These are phyloP conservation scores for Nudaria mundana DNA, from an alignment of 2,888 invertebrate genomes.

Conservation along the genomic window DNA sequence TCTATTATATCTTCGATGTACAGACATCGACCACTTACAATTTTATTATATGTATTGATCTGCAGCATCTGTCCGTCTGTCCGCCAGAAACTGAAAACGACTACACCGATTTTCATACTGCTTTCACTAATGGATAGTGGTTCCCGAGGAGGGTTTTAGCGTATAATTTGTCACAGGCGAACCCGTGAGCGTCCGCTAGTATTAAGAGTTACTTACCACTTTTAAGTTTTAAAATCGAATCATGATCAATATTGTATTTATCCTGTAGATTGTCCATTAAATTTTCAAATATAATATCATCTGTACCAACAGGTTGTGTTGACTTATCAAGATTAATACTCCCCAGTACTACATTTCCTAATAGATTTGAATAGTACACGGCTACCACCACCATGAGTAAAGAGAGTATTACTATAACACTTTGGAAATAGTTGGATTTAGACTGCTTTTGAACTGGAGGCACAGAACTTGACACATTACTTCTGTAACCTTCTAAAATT, in stretches of 20 bases:
- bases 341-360: conserved; percentile 3
- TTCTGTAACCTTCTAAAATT: conserved; percentile 4
- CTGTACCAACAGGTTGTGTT: conserved; percentile 35
- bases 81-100: too few species aligned
- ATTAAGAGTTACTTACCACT: conserved; percentile 45
- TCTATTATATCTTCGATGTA: too few species aligned
- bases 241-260: conserved; percentile 55
- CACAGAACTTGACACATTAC: conserved; percentile 6
- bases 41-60: too few species aligned
- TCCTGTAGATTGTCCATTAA: conserved; percentile 52
- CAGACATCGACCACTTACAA: too few species aligned
- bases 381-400: conserved; percentile 16
- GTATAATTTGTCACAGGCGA: too few species aligned
- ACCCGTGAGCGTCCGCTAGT: too few species aligned
- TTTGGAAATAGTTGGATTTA: conserved; percentile 10
- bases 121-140: too few species aligned
- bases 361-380: conserved; percentile 1
- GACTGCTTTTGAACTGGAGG: conserved; percentile 1
- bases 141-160: too few species aligned
- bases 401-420: conserved; percentile 13
- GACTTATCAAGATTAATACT: conserved; percentile 15
- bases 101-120: too few species aligned
- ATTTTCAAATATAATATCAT: conserved; percentile 50
- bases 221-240: conserved; percentile 58
- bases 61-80: too few species aligned